Percentiles rank a stretch among this genome's conserved stretches.
Conservation (phyloP, 1,140 invertebrate genomes). For the Arctopsyche grandis region DNA sequence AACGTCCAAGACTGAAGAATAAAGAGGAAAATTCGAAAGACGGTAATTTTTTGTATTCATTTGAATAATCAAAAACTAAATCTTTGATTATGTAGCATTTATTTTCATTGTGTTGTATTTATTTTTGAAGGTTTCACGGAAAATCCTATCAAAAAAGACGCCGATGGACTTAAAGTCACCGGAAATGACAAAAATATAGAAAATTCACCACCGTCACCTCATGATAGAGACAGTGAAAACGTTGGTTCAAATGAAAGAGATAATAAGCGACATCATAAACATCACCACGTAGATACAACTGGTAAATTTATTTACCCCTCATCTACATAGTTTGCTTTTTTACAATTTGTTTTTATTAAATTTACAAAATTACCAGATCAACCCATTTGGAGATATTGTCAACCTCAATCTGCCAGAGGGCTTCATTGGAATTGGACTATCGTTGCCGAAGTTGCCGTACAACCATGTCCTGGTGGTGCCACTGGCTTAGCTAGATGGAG, state of each 20-base stretch:
- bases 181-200: constrained; percentile 45
- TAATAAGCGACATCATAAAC: constrained; percentile 49
- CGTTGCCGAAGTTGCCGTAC: constrained; percentile 79
- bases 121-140: constrained; percentile 49
- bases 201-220: constrained; percentile 53
- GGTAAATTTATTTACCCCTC: constrained; percentile 22
- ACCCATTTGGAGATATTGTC: constrained; percentile 68
- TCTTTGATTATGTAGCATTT: not conserved
- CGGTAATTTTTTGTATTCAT: no score
- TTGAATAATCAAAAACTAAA: no score
- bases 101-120: not conserved
- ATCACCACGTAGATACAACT: constrained; percentile 47
- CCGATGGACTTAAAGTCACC: not conserved
- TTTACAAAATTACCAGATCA: constrained; percentile 17
- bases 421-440: constrained; percentile 90
- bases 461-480: constrained; percentile 89
- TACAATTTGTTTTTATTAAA: constrained; percentile 23
- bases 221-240: constrained; percentile 57
- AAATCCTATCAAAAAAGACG: constrained; percentile 36
- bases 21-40: constrained; percentile 16
- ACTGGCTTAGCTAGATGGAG: constrained; percentile 86
- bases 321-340: constrained; percentile 3
- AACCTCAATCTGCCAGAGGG: constrained; percentile 76
- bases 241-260: constrained; percentile 55
- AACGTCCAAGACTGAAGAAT: constrained; percentile 28